phyloP scores from a whole-genome alignment of 2,888 invertebrate species.

The Nomada hirtipes region DNA sequence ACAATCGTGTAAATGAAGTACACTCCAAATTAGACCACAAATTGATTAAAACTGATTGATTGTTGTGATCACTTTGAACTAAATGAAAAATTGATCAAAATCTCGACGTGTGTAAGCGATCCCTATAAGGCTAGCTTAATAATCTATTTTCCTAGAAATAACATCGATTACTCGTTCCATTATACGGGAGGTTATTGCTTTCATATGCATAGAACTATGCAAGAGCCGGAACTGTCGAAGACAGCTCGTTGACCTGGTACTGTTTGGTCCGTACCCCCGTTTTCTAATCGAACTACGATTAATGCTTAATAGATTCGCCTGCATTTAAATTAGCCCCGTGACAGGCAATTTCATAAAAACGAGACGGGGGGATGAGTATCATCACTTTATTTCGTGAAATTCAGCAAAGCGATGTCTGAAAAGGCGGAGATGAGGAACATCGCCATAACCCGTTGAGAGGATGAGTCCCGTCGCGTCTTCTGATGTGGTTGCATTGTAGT shows the following conservation, averaged over 20 bases:
- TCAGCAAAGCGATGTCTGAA: conserved; percentile 22
- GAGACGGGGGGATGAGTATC: conserved; percentile 14
- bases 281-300: conserved; percentile 49
- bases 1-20: no score
- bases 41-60: no score
- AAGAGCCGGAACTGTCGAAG: conserved; percentile 27
- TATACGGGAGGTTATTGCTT: no score
- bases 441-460: conserved; percentile 37
- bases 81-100: no score
- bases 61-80: no score
- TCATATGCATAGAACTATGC: no score
- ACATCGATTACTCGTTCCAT: no score
- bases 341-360: conserved; percentile 58
- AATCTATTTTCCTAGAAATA: no score
- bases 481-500: conserved; percentile 63
- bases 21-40: no score
- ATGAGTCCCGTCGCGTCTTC: conserved; percentile 37
- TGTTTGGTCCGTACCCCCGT: conserved; percentile 38
- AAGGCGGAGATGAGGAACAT: conserved; percentile 26
- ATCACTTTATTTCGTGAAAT: conserved; percentile 44
- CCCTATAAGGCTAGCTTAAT: no score
- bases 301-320: conserved; percentile 54
- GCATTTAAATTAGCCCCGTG: conserved; percentile 58
- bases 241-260: conserved; percentile 16
- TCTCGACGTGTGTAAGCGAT: no score